A percentile compares a stretch with the other conserved stretches of the same genome.
Evolutionary conservation across 2,797 vertebrate species (phyloP).

Genomic region (Bucorvus abyssinicus): DNA sequence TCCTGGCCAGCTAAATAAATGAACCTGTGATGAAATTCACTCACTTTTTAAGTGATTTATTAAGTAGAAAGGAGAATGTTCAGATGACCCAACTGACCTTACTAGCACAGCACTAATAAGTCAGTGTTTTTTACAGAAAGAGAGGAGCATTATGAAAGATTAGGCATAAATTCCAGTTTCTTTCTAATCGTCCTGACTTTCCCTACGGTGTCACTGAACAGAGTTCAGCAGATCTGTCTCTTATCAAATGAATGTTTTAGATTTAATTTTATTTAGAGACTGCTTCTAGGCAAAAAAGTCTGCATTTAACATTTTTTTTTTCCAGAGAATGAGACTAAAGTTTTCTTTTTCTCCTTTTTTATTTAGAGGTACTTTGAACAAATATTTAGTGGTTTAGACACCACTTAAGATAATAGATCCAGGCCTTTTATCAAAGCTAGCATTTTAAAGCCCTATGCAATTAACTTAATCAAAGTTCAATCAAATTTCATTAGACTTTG

Average conservation of each 20-base stretch:
- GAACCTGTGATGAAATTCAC: not conserved
- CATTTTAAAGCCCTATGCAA: not conserved
- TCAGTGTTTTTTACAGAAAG: not conserved
- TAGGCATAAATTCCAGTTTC: not conserved
- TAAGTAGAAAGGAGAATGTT: not conserved
- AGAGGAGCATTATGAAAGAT: not conserved
- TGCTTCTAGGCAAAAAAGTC: not conserved
- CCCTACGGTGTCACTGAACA: not conserved
- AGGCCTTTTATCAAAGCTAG: not conserved
- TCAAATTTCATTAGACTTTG: constrained; percentile 17
- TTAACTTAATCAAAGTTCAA: constrained; percentile 33
- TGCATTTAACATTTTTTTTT: not conserved
- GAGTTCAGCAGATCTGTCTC: not conserved
- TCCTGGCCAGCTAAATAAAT: not conserved
- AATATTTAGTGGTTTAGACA: not conserved
- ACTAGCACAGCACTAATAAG: not conserved
- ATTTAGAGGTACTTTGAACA: not conserved
- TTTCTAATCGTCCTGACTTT: not conserved
- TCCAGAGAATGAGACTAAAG: not conserved
- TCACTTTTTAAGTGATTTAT: not conserved
- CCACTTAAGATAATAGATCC: not conserved
- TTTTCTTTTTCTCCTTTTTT: not conserved
- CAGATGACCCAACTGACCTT: not conserved
- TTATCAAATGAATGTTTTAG: not conserved
- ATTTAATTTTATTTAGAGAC: not conserved